These are phyloP conservation scores for Neogobius melanostomus DNA, from an alignment of 2,113 vertebrate species.

Conservation along the genomic window DNA sequence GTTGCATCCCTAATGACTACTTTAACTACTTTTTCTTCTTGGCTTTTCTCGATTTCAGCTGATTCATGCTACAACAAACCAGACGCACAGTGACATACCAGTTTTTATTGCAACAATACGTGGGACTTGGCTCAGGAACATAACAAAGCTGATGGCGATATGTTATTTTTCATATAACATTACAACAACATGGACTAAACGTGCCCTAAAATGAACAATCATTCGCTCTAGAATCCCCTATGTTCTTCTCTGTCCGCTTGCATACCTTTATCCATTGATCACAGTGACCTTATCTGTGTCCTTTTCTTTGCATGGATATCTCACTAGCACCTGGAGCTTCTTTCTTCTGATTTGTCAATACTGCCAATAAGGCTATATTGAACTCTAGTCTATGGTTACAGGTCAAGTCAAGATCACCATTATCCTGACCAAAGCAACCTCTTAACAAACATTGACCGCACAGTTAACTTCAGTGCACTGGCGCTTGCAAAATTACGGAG, in stretches of 20 bases:
- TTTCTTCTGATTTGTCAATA: constrained; percentile 3
- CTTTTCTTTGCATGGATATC: neutral
- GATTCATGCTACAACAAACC: no score
- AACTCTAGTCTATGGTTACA: neutral
- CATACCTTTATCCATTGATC: neutral
- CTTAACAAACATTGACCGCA: constrained; percentile 2
- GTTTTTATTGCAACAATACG: no score
- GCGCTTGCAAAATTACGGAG: neutral
- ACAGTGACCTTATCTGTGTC: constrained; percentile 1
- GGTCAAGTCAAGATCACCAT: constrained; percentile 1
- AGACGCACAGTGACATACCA: no score
- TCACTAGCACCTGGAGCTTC: neutral
- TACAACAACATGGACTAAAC: neutral
- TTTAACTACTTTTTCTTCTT: no score
- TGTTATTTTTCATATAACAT: neutral
- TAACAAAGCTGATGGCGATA: neutral
- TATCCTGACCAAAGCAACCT: neutral
- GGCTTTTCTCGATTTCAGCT: no score
- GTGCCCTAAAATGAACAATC: neutral
- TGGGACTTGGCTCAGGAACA: no score
- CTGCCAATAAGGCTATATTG: neutral
- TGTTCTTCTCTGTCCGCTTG: neutral
- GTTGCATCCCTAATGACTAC: no score
- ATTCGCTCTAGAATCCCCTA: neutral
- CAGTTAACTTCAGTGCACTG: neutral